Conservation (phyloP, 2,797 vertebrate species). For the Acrossocheilus fasciatus region DNA sequence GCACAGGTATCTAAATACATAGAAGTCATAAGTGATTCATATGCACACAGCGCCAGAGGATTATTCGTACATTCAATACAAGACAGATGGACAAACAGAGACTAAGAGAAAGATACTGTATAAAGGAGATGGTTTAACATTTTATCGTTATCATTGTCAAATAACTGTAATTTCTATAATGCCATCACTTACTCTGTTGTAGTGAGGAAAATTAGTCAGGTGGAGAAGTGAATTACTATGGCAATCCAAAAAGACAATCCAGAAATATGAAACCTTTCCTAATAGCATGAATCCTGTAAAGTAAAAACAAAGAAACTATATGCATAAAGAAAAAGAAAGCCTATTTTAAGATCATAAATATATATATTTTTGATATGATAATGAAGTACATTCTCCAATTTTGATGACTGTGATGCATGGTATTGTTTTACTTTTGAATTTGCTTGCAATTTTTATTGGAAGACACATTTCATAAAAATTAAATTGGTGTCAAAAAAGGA, state of each 20-base stretch:
- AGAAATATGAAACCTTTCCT: not conserved
- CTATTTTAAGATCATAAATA: not conserved
- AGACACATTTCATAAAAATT: not conserved
- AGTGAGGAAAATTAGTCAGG: not conserved
- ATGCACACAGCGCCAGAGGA: not conserved
- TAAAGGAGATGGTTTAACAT: not conserved
- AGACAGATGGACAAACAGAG: not conserved
- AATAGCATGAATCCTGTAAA: not conserved
- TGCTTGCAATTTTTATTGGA: not conserved
- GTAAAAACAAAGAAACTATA: not conserved
- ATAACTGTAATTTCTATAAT: not conserved
- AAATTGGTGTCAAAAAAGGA: not conserved
- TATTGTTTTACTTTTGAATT: not conserved
- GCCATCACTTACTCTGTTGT: not conserved
- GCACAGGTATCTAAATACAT: slow-evolving; percentile 27
- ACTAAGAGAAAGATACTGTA: not conserved
- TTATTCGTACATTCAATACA: not conserved
- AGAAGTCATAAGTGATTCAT: slow-evolving; percentile 32
- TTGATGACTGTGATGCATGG: not conserved
- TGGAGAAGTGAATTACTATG: not conserved
- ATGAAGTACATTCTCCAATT: not conserved
- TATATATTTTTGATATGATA: not conserved
- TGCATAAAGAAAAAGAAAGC: not conserved
- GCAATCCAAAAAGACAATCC: not conserved
- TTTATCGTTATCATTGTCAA: not conserved